A percentile compares a stretch with the other conserved stretches of the same genome.
Evolutionary conservation across 2,113 vertebrate genomes (phyloP).

Genomic region (Alexandromys fortis): DNA sequence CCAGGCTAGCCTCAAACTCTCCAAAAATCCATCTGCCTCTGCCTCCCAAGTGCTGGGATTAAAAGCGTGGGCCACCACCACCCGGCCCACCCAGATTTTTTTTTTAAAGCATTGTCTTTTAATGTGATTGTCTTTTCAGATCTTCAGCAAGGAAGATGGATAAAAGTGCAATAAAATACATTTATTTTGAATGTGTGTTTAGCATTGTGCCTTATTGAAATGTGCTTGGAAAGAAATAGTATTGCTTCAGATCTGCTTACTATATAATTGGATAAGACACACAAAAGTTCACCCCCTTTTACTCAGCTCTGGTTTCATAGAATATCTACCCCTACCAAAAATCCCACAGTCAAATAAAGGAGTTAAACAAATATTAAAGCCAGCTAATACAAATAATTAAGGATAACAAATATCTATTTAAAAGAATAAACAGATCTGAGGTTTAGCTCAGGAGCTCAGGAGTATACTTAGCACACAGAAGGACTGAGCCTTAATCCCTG

Average conservation of each 20-base stretch:
- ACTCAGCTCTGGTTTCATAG: slow-evolving; percentile 44
- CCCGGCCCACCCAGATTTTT: background rate
- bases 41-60: background rate
- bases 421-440: background rate
- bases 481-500: background rate
- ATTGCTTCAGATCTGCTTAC: slow-evolving; percentile 39
- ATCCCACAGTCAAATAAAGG: background rate
- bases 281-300: background rate
- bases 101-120: slow-evolving; percentile 47
- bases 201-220: slow-evolving; percentile 54
- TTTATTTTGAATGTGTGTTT: slow-evolving; percentile 53
- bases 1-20: no score
- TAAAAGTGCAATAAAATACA: slow-evolving; percentile 43
- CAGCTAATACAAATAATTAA: slow-evolving; percentile 17
- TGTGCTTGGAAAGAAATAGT: slow-evolving; percentile 45
- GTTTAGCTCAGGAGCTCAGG: background rate
- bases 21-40: no score
- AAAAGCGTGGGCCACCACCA: background rate
- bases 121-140: slow-evolving; percentile 53
- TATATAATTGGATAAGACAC: slow-evolving; percentile 47
- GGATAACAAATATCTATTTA: slow-evolving; percentile 26
- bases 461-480: background rate
- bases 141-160: slow-evolving; percentile 26
- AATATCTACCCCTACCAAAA: background rate
- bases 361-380: slow-evolving; percentile 35